These are phyloP conservation scores for Arremon aurantiirostris DNA, from an alignment of 2,797 vertebrate genomes.

Conservation along the genomic window DNA sequence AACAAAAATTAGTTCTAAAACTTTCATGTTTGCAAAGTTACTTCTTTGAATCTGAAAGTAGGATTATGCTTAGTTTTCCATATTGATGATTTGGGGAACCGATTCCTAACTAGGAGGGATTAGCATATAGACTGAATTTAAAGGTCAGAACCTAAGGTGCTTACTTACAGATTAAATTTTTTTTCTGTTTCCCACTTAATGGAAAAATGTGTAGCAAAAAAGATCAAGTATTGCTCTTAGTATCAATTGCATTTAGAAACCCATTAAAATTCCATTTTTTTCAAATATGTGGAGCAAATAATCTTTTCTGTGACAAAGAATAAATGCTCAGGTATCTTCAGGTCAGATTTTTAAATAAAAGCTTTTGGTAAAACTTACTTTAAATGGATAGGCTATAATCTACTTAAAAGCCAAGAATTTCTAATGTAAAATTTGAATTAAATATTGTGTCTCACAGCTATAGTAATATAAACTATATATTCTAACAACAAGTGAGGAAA, in stretches of 20 bases:
- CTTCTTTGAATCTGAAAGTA: neutral
- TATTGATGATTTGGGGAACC: neutral
- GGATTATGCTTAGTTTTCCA: neutral
- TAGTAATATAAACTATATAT: neutral
- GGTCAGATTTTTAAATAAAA: neutral
- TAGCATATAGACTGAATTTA: conserved; percentile 51
- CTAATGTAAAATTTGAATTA: neutral
- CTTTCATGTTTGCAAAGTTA: conserved; percentile 28
- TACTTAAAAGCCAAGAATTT: neutral
- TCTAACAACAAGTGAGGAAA: neutral
- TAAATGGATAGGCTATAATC: neutral
- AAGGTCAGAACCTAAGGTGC: conserved; percentile 41
- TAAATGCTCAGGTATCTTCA: neutral
- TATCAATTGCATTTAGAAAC: neutral
- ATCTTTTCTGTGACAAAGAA: neutral
- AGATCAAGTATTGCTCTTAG: neutral
- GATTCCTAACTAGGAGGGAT: conserved; percentile 2
- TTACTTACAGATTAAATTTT: neutral
- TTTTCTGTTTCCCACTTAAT: neutral
- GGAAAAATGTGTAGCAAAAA: neutral
- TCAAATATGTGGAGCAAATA: neutral
- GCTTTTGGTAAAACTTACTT: neutral
- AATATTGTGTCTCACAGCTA: neutral
- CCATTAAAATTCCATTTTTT: neutral
- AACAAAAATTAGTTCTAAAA: conserved; percentile 62